phyloP scores from a whole-genome alignment of 1,140 invertebrate species.

The Arctopsyche grandis region DNA sequence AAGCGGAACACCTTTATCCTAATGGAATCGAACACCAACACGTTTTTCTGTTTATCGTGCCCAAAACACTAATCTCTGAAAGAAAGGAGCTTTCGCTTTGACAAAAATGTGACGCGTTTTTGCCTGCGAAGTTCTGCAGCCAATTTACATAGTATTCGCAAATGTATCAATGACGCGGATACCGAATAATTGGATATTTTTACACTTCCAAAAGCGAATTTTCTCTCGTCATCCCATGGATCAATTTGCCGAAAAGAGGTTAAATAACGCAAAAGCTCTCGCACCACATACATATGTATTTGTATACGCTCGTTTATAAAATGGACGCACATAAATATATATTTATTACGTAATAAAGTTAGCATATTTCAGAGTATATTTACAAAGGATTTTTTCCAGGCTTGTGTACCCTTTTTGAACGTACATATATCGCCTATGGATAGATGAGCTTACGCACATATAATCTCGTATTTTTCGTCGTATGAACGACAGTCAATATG shows the following conservation, averaged over 20 bases:
- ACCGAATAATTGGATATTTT: constrained; percentile 8
- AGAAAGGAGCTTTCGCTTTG: neutral
- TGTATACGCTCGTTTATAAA: no score
- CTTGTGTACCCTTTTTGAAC: no score
- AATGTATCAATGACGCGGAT: constrained; percentile 9
- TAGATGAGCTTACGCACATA: no score
- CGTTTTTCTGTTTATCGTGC: constrained; percentile 23
- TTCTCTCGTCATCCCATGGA: neutral
- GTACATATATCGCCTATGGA: no score
- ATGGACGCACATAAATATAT: no score
- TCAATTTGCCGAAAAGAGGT: neutral
- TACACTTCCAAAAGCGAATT: neutral
- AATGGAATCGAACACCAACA: constrained; percentile 34
- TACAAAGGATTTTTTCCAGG: neutral
- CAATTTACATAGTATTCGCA: neutral
- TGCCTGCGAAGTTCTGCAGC: neutral
- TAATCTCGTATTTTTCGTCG: no score
- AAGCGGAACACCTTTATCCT: constrained; percentile 18
- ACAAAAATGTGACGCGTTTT: neutral
- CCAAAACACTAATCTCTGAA: neutral
- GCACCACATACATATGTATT: neutral
- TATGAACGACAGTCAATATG: no score
- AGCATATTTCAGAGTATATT: neutral
- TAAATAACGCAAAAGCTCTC: neutral
- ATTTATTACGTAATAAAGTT: neutral